These are phyloP conservation scores for Camponotus pennsylvanicus DNA, from an alignment of 1,140 invertebrate genomes.

Conservation along the genomic window DNA sequence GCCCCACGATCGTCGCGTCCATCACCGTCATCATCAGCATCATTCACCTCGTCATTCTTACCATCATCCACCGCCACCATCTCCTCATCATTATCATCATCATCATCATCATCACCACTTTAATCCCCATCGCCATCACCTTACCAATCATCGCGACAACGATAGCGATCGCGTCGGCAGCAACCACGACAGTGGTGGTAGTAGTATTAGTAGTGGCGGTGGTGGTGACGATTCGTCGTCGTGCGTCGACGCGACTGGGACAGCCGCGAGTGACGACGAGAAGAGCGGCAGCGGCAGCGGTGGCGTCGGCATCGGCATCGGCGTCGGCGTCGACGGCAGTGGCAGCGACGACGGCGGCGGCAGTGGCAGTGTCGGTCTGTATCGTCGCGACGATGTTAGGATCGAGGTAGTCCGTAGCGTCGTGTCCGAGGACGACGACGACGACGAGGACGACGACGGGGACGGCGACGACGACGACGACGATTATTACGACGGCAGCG, in stretches of 20 bases:
- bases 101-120: conserved; percentile 19
- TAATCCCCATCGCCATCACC: conserved; percentile 2
- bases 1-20: conserved; percentile 46
- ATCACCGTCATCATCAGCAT: conserved; percentile 20
- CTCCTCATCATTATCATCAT: conserved; percentile 41
- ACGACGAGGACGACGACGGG: too few relatives aligned
- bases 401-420: too few relatives aligned
- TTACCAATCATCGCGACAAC: not conserved
- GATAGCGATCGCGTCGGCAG: conserved; percentile 41
- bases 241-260: conserved; percentile 46
- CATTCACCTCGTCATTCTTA: conserved; percentile 14
- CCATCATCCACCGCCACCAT: not conserved
- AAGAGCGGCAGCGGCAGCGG: conserved; percentile 34
- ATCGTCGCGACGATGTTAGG: too few relatives aligned
- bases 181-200: not conserved
- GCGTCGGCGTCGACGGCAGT: conserved; percentile 65
- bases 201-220: not conserved
- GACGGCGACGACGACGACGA: conserved; percentile 63
- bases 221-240: conserved; percentile 35
- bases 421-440: too few relatives aligned
- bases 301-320: conserved; percentile 66
- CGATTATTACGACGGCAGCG: conserved; percentile 44
- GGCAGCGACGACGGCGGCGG: conserved; percentile 35
- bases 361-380: conserved; percentile 6
- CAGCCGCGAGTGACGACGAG: conserved; percentile 2